Conservation (phyloP, 2,888 invertebrate species). For the Boloria selene region DNA sequence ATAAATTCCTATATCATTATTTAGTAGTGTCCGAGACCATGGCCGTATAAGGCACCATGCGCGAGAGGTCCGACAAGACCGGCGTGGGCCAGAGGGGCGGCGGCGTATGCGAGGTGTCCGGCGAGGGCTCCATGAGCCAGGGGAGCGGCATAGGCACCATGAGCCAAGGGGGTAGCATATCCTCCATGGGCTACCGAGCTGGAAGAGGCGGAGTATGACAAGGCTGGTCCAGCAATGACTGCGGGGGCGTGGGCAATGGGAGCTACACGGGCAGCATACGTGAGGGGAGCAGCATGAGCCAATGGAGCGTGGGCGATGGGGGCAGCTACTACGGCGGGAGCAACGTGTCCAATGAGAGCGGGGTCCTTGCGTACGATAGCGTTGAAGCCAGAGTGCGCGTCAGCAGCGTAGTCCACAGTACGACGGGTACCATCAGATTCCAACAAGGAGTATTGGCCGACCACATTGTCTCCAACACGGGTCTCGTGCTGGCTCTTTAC, state of each 20-base stretch:
- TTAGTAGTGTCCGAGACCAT: slow-evolving; percentile 46
- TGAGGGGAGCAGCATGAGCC: slow-evolving; percentile 43
- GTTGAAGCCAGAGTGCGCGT: slow-evolving; percentile 81
- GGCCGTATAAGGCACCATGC: slow-evolving; percentile 49
- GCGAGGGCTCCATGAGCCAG: slow-evolving; percentile 43
- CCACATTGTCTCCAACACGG: slow-evolving; percentile 84
- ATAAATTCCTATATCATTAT: slow-evolving; percentile 43
- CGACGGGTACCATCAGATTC: slow-evolving; percentile 84
- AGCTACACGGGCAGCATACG: slow-evolving; percentile 42
- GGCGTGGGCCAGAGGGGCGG: slow-evolving; percentile 54
- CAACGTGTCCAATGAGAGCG: slow-evolving; percentile 51
- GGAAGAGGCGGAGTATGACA: slow-evolving; percentile 46
- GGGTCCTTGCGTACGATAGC: slow-evolving; percentile 81
- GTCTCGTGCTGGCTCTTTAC: slow-evolving; percentile 83
- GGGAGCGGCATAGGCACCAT: slow-evolving; percentile 35
- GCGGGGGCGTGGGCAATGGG: slow-evolving; percentile 44
- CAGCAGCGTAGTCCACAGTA: slow-evolving; percentile 83
- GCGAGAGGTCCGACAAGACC: slow-evolving; percentile 56
- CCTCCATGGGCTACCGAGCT: slow-evolving; percentile 49
- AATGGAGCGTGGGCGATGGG: slow-evolving; percentile 48
- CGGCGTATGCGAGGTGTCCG: slow-evolving; percentile 40
- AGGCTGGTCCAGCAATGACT: slow-evolving; percentile 38
- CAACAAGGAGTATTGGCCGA: slow-evolving; percentile 78
- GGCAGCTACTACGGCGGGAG: slow-evolving; percentile 42
- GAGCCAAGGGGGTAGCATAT: slow-evolving; percentile 27